Evolutionary conservation across 2,113 vertebrate species (phyloP), one percentile per base, ranked within the genome.

Genomic region (Oplegnathus fasciatus): DNA sequence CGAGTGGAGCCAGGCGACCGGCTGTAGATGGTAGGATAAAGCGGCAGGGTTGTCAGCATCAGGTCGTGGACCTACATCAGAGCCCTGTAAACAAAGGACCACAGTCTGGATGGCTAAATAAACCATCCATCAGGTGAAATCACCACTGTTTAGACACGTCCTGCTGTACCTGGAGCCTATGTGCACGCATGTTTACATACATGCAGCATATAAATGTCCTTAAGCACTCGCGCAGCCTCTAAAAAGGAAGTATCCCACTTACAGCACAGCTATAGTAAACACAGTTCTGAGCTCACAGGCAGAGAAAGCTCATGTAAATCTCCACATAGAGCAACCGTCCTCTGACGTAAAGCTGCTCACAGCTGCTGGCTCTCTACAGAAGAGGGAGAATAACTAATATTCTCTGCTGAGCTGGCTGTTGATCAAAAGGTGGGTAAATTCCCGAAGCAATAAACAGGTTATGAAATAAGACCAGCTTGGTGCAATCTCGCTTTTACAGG

Each of bases 31-130:
- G 74, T 11, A 48, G 26, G 87, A 87, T 92, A 83, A 88, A 70
- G 70, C 0, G 17, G 40, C 10, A 75, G 68, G 68, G 77, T 17
- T 86, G 75, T 82, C 85, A 69, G 71, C 58, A 55, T 42, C 58
- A 68, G 83, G 77, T 78, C 42, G 55, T 0, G 72, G 90, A 88
- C 88, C 90, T 87, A 89, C 87, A 91, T 78, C 75, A 84, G 80
- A 85, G 87, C 17, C 58, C n/a, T 75, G 85, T 89, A 91, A 89
- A 93, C 91, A 93, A 78, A 83, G 75, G 44, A 55, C 73, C 80
- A 78, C 76, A 83, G 73, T 34, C 80, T 52, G 74, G 66, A 60
- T 40, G 0, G 37, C 73, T 72, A 22, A 54, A 89, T 66, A 90
- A 93, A 91, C 85, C 54, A 85, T 83, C 76, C 65, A 71, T 91